A percentile compares a stretch with the other conserved stretches of the same genome.
Evolutionary conservation across 1,140 invertebrate species (phyloP).

Genomic region (Acromyrmex heyeri): DNA sequence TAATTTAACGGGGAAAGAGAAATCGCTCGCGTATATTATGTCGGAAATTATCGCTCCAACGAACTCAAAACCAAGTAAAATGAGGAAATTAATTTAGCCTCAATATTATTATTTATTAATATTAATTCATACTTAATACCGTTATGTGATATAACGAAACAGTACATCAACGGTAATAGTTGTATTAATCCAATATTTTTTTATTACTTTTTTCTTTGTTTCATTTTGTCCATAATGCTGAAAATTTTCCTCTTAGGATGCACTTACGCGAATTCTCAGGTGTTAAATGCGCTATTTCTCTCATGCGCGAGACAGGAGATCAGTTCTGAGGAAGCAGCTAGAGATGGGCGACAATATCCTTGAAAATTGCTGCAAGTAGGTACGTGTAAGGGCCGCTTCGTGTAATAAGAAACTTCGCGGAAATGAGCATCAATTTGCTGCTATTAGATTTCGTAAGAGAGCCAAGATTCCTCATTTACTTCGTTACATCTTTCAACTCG

Average conservation of each 20-base stretch:
- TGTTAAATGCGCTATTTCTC: slow-evolving; percentile 49
- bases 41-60: neutral
- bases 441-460: slow-evolving; percentile 57
- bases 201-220: neutral
- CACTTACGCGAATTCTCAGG: slow-evolving; percentile 42
- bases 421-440: slow-evolving; percentile 60
- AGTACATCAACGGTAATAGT: neutral
- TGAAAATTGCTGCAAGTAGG: slow-evolving; percentile 47
- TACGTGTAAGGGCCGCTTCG: slow-evolving; percentile 45
- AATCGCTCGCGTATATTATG: neutral
- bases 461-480: slow-evolving; percentile 53
- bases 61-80: slow-evolving; percentile 2
- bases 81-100: neutral
- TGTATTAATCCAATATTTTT: neutral
- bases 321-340: slow-evolving; percentile 54
- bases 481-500: slow-evolving; percentile 51
- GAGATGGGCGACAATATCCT: slow-evolving; percentile 56
- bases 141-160: neutral
- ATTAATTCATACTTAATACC: neutral
- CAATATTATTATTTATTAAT: slow-evolving; percentile 18
- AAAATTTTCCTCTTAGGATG: slow-evolving; percentile 30
- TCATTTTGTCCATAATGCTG: slow-evolving; percentile 22
- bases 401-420: slow-evolving; percentile 54
- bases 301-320: slow-evolving; percentile 34
- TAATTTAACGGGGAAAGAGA: slow-evolving; percentile 2